A percentile compares a stretch with the other conserved stretches of the same genome.
Evolutionary conservation across 2,797 vertebrate species (phyloP).

Genomic region (Pagetopsis macropterus): DNA sequence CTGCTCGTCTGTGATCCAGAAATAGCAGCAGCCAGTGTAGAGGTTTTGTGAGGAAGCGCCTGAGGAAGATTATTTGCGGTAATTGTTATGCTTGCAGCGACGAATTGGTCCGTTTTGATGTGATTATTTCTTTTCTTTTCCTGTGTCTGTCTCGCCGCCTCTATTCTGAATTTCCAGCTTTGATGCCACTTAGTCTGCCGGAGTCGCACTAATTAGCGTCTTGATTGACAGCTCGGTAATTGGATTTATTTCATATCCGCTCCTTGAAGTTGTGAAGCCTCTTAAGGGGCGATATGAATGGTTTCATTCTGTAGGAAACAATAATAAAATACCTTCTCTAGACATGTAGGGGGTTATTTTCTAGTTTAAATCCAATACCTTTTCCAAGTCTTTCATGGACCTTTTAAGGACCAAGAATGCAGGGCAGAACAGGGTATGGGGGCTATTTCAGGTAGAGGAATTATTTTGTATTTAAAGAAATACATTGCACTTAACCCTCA

Average conservation of each 20-base stretch:
- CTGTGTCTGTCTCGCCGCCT: slow-evolving; percentile 14
- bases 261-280: slow-evolving; percentile 77
- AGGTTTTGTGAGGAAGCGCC: slow-evolving; percentile 57
- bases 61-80: slow-evolving; percentile 47
- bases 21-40: slow-evolving; percentile 66
- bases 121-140: not conserved
- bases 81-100: slow-evolving; percentile 33
- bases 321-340: slow-evolving; percentile 23
- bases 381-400: slow-evolving; percentile 19
- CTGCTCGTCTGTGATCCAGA: slow-evolving; percentile 57
- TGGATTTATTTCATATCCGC: slow-evolving; percentile 80
- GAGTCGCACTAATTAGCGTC: slow-evolving; percentile 71
- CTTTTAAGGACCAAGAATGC: slow-evolving; percentile 13
- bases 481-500: not conserved
- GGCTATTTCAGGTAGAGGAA: not conserved
- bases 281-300: slow-evolving; percentile 50
- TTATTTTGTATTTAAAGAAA: slow-evolving; percentile 15
- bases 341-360: slow-evolving; percentile 24
- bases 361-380: slow-evolving; percentile 42
- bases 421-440: not conserved
- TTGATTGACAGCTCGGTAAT: slow-evolving; percentile 78
- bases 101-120: slow-evolving; percentile 29
- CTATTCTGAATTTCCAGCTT: slow-evolving; percentile 57
- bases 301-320: slow-evolving; percentile 50
- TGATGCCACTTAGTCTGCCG: slow-evolving; percentile 65